Base-by-base conservation (phyloP, 2,113 vertebrate genomes). In the Anser brachyrhynchus region DNA sequence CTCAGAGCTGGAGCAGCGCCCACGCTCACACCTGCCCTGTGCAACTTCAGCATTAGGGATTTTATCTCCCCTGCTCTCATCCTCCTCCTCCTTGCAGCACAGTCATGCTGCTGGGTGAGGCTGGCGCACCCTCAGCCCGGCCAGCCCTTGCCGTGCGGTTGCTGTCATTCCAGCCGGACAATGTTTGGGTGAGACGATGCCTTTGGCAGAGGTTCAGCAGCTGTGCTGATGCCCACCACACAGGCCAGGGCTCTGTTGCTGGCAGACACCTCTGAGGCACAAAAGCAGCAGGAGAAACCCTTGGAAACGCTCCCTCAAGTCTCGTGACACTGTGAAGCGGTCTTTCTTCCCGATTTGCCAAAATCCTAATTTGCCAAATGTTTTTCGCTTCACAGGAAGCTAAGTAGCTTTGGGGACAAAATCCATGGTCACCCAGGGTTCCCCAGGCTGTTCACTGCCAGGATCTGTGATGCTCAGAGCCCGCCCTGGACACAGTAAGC, bases 351-450 rank as follows among this genome's bases (percentile, higher is more conserved):
- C 79, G 16, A 65, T 91, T 90, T 84, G 82, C 66, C 20, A 72
- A 23, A 44, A 76, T 69, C 35, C 20, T 69, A 54, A 82, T 61
- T 87, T 92, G 58, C 54, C 54, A 78, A 61, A 72, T 39, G 6
- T 79, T 96, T 95, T 94, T 73, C 41, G 20, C 39, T 90, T 88
- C 71, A 85, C 35, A 83, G 39, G 58, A 87, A 61, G 78, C 67
- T 78, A 94, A 85, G 15, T 44, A 89, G 81, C 66, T 57, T 91
- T 57, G 33, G 74, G 61, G 76, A 54, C 18, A 73, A 87, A 85
- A 66, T 57, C 66, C 39, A 23, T 69, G 33, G 44, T 72, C 26
- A 26, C 35, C 0, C 1, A 28, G 65, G 35, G 35, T 90, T 92
- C 39, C 58, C 54, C 31, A 3, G 5, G 39, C 41, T 81, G 28